Conservation (phyloP, 1,140 invertebrate genomes). For the Cyclargus thomasi region DNA sequence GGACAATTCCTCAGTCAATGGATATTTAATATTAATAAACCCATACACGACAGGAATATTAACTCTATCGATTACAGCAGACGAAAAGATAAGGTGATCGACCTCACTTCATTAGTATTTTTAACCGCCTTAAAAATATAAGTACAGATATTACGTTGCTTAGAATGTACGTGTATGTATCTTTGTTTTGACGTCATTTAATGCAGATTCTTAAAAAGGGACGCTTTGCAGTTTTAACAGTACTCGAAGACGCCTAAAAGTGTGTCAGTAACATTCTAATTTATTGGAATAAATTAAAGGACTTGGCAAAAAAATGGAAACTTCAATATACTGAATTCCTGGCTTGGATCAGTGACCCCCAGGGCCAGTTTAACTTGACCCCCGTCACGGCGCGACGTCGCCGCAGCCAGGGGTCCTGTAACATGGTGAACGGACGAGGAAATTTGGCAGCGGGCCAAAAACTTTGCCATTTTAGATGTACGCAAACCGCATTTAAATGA, state of each 20-base stretch:
- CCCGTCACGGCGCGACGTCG: not conserved
- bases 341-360: conserved; percentile 6
- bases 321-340: conserved; percentile 14
- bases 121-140: too few species aligned
- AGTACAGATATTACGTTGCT: too few species aligned
- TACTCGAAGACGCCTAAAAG: not conserved
- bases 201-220: too few species aligned
- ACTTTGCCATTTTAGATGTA: conserved; percentile 36
- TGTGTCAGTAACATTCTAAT: not conserved
- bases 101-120: too few species aligned
- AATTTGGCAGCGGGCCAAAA: conserved; percentile 52
- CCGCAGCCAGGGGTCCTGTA: not conserved
- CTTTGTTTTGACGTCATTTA: too few species aligned
- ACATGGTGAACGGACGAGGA: conserved; percentile 37
- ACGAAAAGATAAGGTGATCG: too few species aligned
- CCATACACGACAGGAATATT: too few species aligned
- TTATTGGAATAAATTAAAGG: not conserved
- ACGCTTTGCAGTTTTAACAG: too few species aligned
- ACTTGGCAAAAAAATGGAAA: not conserved
- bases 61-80: too few species aligned
- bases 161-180: too few species aligned
- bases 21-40: too few species aligned
- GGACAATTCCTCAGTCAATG: too few species aligned
- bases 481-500: conserved; percentile 60
- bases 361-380: not conserved